Evolutionary conservation across 2,113 vertebrate species (phyloP).

Genomic region (Oncorhynchus mykiss): DNA sequence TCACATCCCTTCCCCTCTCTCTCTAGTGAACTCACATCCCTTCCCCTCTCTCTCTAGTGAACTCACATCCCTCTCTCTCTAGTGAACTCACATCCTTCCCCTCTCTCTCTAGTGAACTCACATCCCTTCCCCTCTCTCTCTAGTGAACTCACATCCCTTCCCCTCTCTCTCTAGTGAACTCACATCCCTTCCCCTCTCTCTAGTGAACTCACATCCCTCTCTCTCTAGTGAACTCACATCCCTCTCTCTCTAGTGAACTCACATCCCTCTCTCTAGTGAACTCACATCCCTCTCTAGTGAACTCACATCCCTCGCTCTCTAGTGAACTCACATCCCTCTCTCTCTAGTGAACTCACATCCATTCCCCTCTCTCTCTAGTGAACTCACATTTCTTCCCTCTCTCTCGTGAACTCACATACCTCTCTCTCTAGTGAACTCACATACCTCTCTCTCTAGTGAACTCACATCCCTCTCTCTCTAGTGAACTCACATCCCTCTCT

Average conservation of each 20-base stretch:
- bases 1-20: not conserved
- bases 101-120: conserved; percentile 77
- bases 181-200: conserved; percentile 51
- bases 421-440: no score
- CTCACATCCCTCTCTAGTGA: no score
- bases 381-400: no score
- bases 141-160: conserved; percentile 78
- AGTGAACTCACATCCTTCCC: conserved; percentile 77
- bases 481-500: no score
- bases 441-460: no score
- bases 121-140: conserved; percentile 56
- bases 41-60: conserved; percentile 78
- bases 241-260: conserved; percentile 19
- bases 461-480: no score
- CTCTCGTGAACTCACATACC: no score
- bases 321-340: no score
- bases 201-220: not conserved
- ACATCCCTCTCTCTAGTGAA: no score
- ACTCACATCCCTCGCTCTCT: no score
- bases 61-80: conserved; percentile 68
- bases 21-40: conserved; percentile 80
- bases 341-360: no score
- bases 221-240: conserved; percentile 78
- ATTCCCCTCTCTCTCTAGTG: no score
- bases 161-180: conserved; percentile 76